Evolutionary conservation across 2,888 invertebrate species (phyloP), one percentile per base, ranked within the genome.

Genomic region (Brachynemurus nebulosus): DNA sequence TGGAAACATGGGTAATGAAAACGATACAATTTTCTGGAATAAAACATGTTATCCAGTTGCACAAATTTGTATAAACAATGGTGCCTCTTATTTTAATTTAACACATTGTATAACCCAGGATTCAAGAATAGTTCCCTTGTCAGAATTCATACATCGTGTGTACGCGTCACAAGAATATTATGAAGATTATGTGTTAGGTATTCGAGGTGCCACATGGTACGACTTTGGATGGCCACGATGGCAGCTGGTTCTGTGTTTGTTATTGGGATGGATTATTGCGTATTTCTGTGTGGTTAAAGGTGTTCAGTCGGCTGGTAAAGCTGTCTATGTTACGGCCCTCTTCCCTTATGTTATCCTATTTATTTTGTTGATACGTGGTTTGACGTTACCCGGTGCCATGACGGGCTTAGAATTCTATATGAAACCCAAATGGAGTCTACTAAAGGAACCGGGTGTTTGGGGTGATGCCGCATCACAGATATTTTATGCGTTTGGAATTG

Each of bases 301-400:
- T 83, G 86, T 93, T 50, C 83, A 89, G 65, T 86, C 88, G 57
- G 84, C 90, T 0, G 92, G 92, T 37, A 63, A 92, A 86, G 72
- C 84, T 36, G 78, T 79, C 7, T 80, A 80, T 59, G 80, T 81
- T 55, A 81, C 80, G 2, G 78, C 80, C 1, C 58, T 80, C 14
- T 81, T 82, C 56, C 81, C 81, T 0, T 82, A 81, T 58, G 72
- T 80, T 19, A 74, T 81, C 66, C 60, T 81, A 52, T 75, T 78
- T 1, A 75, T 75, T 1, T 60, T 81, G 30, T 63, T 81, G 40
- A 51, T 77, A 33, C 63, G 73, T 55, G 79, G 78, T 40, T 75
- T 75, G 5, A 77, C 78, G 0, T 54, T 80, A 39, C 73, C 75
- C 1, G 88, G 88, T 1, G 82, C 88, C 1, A 51, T 50, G 9